Base-by-base conservation (phyloP, 2,888 invertebrate genomes). In the Homarus gammarus region DNA sequence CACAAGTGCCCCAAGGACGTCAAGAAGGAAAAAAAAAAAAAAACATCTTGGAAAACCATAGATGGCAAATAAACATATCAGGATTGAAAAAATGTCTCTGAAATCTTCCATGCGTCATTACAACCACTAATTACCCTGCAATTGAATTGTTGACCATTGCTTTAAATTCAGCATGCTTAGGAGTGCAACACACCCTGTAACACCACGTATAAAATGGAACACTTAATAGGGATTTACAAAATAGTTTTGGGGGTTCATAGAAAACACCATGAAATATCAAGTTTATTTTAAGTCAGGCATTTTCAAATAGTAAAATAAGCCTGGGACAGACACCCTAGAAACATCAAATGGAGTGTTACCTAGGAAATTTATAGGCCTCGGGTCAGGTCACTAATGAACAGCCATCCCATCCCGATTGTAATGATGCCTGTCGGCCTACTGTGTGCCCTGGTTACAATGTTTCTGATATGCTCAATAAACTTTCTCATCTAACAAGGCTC, bases 201-300 rank as follows among this genome's bases (percentile, higher is more conserved):
- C n/a, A n/a, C n/a, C n/a, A n/a, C n/a, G n/a, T n/a, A n/a, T n/a
- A n/a, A n/a, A n/a, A n/a, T n/a, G n/a, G n/a, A n/a, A n/a, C n/a
- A n/a, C n/a, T n/a, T n/a, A n/a, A n/a, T n/a, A n/a, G n/a, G n/a
- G n/a, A n/a, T n/a, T n/a, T n/a, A n/a, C n/a, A n/a, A n/a, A 56
- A 12, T 56, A 5, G 22, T 56, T 56, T 56, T 56, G 22, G 18
- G 56, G 22, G 3, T 22, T 22, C 12, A 56, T 5, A 56, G 15
- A 78, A 78, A 78, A 44, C n/a, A 8, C 15, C 6, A 51, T 56
- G 33, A 78, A 56, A 6, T 78, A 56, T 78, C 78, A 78, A 78
- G 78, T 78, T 78, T 78, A 78, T 78, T 78, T 78, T 36, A 77
- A 56, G 51, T 77, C 77, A 78, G 78, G 78, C 78, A 78, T 78